Evolutionary conservation across 2,113 vertebrate genomes (phyloP).

Genomic region (Gavia stellata): DNA sequence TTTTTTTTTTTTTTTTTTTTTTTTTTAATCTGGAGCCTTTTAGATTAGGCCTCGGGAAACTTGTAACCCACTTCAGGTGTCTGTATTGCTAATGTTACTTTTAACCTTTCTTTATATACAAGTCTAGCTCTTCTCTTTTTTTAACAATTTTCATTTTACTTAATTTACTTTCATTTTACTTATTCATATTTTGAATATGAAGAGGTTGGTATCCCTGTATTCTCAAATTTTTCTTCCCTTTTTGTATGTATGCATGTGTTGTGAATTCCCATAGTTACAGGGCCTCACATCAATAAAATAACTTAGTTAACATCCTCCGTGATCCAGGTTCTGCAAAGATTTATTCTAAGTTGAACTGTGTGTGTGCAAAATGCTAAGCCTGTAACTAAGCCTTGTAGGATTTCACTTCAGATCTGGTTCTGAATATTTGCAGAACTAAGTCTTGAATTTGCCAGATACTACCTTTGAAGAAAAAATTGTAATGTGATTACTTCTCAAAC

Average conservation of each 20-base stretch:
- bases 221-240: neutral
- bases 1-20: no score
- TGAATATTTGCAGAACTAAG: neutral
- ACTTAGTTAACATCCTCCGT: neutral
- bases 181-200: neutral
- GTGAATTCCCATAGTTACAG: neutral
- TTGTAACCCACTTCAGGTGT: neutral
- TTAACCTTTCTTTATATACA: neutral
- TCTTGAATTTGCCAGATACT: neutral
- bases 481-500: neutral
- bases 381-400: neutral
- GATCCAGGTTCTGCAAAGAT: neutral
- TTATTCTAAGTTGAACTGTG: neutral
- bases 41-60: neutral
- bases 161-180: neutral
- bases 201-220: neutral
- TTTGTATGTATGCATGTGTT: neutral
- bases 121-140: neutral
- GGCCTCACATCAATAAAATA: neutral
- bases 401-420: neutral
- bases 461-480: neutral
- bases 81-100: neutral
- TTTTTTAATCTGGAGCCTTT: neutral
- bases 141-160: neutral
- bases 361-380: neutral